Evolutionary conservation across 2,888 invertebrate species (phyloP), one percentile per base, ranked within the genome.

Genomic region (Harpalus rufipes): DNA sequence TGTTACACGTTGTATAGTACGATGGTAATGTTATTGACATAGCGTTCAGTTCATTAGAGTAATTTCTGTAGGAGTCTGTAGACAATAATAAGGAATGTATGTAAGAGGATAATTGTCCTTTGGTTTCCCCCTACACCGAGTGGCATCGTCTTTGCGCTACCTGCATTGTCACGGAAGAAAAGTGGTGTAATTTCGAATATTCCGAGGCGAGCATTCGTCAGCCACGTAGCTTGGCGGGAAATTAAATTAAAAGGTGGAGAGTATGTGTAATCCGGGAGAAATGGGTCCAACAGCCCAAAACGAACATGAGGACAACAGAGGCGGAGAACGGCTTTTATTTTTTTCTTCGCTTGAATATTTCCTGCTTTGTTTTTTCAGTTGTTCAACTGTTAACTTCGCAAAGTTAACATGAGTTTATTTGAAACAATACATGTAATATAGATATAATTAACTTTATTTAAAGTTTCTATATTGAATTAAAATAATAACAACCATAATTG

Each of bases 141-240:
- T 76, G 51, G 44, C 44, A 81, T 32, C 41, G 65, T 44, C 16
- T 10, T 41, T n/a, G 59, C 74, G 18, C 61, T 72, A 81, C 83
- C 61, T 74, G 61, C 18, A 41, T 63, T 78, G 84, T 84, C 84
- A 84, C 18, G 78, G 84, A 84, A 84, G 84, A 84, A 84, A 84
- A 84, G 84, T 84, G 84, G 84, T 76, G 84, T 84, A 84, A 84
- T 84, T 84, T 84, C 51, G 84, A 84, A 84, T 84, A 84, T 84
- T 84, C 84, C 63, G 84, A 78, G 84, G 76, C 78, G 74, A 59
- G 78, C 84, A 84, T 84, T 56, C 84, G 84, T 84, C 78, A 84
- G 78, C 18, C 84, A 78, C 84, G 84, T 76, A 84, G 63, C 84
- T 61, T 78, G 84, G 78, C 63, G 63, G 76, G 83, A 84, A 84